Base-by-base conservation (phyloP, 2,797 vertebrate genomes). In the Neoniphon sammara region DNA sequence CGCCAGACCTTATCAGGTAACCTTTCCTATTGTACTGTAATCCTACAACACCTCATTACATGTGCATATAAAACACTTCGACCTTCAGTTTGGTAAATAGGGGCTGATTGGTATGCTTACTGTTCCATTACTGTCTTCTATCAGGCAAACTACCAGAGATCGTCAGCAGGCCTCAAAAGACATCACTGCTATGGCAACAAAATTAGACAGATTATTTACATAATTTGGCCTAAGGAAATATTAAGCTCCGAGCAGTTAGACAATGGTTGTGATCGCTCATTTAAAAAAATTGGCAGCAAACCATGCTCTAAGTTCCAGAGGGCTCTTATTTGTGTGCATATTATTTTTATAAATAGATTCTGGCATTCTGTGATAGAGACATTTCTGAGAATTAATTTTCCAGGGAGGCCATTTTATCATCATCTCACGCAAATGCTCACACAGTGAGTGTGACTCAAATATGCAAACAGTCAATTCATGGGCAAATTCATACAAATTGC, bases 1-100 rank as follows among this genome's bases (percentile, higher is more conserved):
- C 72, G 81, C 83, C 84, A 63, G 62, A 63, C 78, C 55, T 88
- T 84, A 91, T 91, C 91, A 75, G 68, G 81, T 78, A 83, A 84
- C 76, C 66, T 74, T 87, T 81, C 62, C 71, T 39, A 36, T 70
- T 77, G 68, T 75, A 56, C 75, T 83, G 59, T 59, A 34, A 59
- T 83, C 80, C 84, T 14, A 7, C 23, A 78, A 78, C 78, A 83
- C 80, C 61, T 87, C 54, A 30, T 47, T 34, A n/a, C 30, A 1
- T 47, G 55, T n/a, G 4, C 23, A 67, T 59, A 81, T 70, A 72
- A 52, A 77, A 57, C 46, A 64, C 56, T 56, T 55, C 77, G 74
- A 79, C 68, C 60, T 74, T 55, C 63, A 30, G 59, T 57, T 57
- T 23, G 20, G 34, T 77, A 70, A 83, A 83, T 67, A 72, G 34